These are phyloP conservation scores for Zeuzera pyrina DNA, from an alignment of 2,888 invertebrate species.

Conservation along the genomic window DNA sequence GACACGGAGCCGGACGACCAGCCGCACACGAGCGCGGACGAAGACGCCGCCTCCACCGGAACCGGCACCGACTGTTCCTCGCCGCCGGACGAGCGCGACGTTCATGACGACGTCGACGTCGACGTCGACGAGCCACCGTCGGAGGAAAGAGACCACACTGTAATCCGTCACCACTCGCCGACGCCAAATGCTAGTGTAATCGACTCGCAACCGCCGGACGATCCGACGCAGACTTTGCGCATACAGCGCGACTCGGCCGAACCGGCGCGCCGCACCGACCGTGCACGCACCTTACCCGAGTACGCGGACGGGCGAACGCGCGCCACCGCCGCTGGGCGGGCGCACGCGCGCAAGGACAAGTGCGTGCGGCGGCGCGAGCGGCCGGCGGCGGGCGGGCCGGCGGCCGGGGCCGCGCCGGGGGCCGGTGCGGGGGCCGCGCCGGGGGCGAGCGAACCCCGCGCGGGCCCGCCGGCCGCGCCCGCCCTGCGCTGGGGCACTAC, in stretches of 20 bases:
- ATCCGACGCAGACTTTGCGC: conserved; percentile 11
- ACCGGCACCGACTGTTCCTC: conserved; percentile 7
- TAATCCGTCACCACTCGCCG: conserved; percentile 29
- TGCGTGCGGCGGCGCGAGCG: conserved; percentile 6
- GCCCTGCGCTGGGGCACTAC: conserved; percentile 44
- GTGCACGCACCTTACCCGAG: not conserved
- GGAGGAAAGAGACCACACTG: conserved; percentile 28
- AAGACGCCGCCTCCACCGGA: conserved; percentile 5
- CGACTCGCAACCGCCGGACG: conserved; percentile 3
- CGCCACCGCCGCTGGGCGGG: conserved; percentile 7
- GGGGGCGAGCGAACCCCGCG: conserved; percentile 25
- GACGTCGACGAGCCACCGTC: conserved; percentile 12
- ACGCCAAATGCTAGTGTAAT: conserved; percentile 22
- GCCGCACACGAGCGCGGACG: conserved; percentile 7
- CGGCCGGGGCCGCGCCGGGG: conserved; percentile 17
- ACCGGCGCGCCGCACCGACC: not conserved
- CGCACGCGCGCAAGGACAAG: conserved; percentile 8
- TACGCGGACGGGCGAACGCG: too few relatives aligned
- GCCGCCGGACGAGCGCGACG: conserved; percentile 15
- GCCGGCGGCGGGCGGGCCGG: conserved; percentile 12
- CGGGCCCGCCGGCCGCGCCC: conserved; percentile 34
- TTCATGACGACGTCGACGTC: conserved; percentile 13
- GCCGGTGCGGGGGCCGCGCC: conserved; percentile 7
- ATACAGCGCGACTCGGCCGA: conserved; percentile 9
- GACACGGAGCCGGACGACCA: conserved; percentile 7